Evolutionary conservation across 37 sponge, comb jelly and placozoan species (phyloP).

Genomic region (Halichondria panicea): DNA sequence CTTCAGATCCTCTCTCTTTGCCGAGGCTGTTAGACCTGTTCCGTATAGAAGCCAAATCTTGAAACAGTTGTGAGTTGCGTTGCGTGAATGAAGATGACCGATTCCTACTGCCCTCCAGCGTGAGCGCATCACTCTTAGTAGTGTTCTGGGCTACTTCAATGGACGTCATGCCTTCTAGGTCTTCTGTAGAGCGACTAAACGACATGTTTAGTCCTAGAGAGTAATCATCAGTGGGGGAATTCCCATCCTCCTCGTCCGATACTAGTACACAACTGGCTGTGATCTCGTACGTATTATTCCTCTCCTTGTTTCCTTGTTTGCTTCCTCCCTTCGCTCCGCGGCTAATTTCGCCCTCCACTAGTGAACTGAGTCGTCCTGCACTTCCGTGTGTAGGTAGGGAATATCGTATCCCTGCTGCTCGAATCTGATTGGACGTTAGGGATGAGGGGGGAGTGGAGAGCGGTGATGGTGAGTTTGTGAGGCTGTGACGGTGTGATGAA

Average conservation of each 20-base stretch:
- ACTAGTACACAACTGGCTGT: constrained; percentile 28
- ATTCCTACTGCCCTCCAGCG: no score
- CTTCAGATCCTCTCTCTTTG: no score
- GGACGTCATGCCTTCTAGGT: background rate
- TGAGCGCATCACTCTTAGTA: no score
- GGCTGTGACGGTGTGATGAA: background rate
- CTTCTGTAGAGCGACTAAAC: constrained; percentile 2
- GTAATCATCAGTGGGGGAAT: no score
- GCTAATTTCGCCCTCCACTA: no score
- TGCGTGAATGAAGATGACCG: no score
- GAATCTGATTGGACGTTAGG: background rate
- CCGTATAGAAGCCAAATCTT: no score
- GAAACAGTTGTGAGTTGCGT: no score
- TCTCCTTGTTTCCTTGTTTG: background rate
- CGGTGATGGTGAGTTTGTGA: background rate
- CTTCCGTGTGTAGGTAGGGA: constrained; percentile 9
- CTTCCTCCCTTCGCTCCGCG: background rate
- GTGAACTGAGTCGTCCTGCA: constrained; percentile 26
- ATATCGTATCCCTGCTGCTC: constrained; percentile 4
- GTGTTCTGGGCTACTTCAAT: no score
- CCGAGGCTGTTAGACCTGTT: no score
- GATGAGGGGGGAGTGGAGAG: constrained; percentile 32
- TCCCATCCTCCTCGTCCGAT: constrained; percentile 39
- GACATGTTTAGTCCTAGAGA: no score
- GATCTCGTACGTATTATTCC: background rate